These are phyloP conservation scores for Pipistrellus pipistrellus DNA, from an alignment of 2,797 vertebrate genomes.

Conservation along the genomic window DNA sequence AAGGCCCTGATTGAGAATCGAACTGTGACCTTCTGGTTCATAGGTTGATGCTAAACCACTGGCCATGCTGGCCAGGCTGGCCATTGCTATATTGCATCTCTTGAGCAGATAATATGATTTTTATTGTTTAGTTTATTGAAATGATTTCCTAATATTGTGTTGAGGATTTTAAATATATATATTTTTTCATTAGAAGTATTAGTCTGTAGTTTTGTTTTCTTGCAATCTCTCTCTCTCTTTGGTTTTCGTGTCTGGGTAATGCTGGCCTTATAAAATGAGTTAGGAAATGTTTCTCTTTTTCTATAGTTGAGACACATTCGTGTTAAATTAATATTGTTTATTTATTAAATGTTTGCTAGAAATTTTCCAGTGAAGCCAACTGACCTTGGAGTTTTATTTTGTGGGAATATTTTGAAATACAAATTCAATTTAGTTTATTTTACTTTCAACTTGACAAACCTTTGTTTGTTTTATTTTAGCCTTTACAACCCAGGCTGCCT, in stretches of 20 bases:
- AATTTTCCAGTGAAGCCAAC: neutral
- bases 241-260: neutral
- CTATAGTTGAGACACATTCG: neutral
- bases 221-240: neutral
- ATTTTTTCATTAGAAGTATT: constrained; percentile 22
- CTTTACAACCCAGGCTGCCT: neutral
- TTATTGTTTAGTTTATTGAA: constrained; percentile 1
- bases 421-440: neutral
- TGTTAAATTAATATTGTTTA: neutral
- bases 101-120: neutral
- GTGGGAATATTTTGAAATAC: constrained; percentile 8
- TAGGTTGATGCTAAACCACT: too few species aligned
- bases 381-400: neutral
- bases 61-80: neutral
- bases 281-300: constrained; percentile 30
- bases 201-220: neutral
- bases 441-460: neutral
- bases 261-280: neutral
- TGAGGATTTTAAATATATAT: constrained; percentile 6
- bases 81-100: neutral
- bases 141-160: constrained; percentile 32
- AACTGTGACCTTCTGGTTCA: too few species aligned
- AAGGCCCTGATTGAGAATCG: too few species aligned
- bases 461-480: constrained; percentile 65
- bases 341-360: constrained; percentile 15